These are phyloP conservation scores for Acanthurus leucopareius DNA, from an alignment of 2,797 vertebrate genomes.

Conservation along the genomic window DNA sequence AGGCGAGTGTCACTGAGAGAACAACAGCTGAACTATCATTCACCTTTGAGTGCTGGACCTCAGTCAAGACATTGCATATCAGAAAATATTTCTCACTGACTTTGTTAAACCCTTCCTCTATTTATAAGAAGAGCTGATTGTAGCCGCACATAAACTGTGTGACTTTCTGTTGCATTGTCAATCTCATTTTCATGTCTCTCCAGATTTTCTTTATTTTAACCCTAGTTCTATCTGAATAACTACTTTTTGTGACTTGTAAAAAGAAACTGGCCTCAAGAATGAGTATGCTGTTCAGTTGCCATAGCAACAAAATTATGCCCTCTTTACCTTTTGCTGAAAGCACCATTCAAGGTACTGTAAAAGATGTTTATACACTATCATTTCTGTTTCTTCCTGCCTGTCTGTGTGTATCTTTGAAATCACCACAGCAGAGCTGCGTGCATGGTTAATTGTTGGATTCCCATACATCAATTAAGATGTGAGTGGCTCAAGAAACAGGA, in stretches of 20 bases:
- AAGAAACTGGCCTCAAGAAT: conserved; percentile 38
- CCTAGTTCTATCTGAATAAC: neutral
- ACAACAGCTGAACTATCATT: conserved; percentile 42
- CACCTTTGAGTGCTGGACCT: conserved; percentile 37
- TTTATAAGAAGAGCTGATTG: conserved; percentile 10
- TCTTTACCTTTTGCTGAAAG: conserved; percentile 50
- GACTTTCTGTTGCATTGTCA: neutral
- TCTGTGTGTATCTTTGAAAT: conserved; percentile 32
- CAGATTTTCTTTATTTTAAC: neutral
- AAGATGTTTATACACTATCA: conserved; percentile 39
- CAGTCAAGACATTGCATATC: conserved; percentile 12
- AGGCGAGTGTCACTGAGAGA: conserved; percentile 41
- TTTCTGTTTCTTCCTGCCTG: conserved; percentile 42
- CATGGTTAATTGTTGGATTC: conserved; percentile 40
- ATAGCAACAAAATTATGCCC: conserved; percentile 58
- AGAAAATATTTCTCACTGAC: conserved; percentile 14
- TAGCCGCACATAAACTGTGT: neutral
- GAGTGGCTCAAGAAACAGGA: conserved; percentile 17
- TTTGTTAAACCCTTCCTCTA: neutral
- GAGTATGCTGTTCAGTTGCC: conserved; percentile 31
- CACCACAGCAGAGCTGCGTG: conserved; percentile 28
- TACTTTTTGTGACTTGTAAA: conserved; percentile 12
- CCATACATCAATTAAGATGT: conserved; percentile 49
- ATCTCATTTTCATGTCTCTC: neutral
- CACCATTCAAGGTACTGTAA: conserved; percentile 14